Conservation (phyloP, 35 echinoderm and acorn worm species). For the Ophiothrix spiculata region DNA sequence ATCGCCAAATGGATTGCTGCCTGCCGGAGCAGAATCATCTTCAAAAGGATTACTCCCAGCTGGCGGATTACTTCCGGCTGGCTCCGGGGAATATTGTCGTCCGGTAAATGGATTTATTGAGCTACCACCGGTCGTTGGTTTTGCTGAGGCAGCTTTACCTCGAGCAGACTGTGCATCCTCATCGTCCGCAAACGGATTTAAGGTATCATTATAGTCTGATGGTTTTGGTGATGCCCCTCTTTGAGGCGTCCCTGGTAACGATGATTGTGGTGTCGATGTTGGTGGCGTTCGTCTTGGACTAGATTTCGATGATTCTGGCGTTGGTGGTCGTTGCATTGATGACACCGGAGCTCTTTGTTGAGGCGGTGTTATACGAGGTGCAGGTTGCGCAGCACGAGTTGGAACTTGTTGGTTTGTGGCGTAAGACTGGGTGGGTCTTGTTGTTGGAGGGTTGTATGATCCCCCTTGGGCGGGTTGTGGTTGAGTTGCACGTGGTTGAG, state of each 20-base stretch:
- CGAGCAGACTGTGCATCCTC: neutral
- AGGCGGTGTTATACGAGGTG: neutral
- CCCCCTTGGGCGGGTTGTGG: neutral
- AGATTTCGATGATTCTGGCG: slow-evolving; percentile 44
- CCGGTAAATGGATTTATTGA: slow-evolving; percentile 53
- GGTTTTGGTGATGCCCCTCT: neutral
- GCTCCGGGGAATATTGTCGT: slow-evolving; percentile 28
- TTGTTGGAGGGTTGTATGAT: slow-evolving; percentile 16
- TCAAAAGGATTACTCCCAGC: slow-evolving; percentile 38
- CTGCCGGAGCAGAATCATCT: neutral
- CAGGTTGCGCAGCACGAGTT: slow-evolving; percentile 1
- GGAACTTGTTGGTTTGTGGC: no score
- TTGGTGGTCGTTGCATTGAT: slow-evolving; percentile 1
- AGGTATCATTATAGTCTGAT: neutral
- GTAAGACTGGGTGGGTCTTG: neutral
- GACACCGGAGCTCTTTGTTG: neutral
- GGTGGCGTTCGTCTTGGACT: slow-evolving; percentile 36
- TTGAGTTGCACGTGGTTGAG: slow-evolving; percentile 10
- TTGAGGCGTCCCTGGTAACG: neutral
- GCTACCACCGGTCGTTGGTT: neutral
- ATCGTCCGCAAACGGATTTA: slow-evolving; percentile 24
- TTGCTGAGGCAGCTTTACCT: neutral
- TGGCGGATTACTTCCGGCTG: slow-evolving; percentile 24
- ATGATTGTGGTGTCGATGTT: slow-evolving; percentile 28
- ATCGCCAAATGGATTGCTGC: slow-evolving; percentile 60